These are phyloP conservation scores for Leptodactylus fallax DNA, from an alignment of 2,797 vertebrate genomes.

Conservation along the genomic window DNA sequence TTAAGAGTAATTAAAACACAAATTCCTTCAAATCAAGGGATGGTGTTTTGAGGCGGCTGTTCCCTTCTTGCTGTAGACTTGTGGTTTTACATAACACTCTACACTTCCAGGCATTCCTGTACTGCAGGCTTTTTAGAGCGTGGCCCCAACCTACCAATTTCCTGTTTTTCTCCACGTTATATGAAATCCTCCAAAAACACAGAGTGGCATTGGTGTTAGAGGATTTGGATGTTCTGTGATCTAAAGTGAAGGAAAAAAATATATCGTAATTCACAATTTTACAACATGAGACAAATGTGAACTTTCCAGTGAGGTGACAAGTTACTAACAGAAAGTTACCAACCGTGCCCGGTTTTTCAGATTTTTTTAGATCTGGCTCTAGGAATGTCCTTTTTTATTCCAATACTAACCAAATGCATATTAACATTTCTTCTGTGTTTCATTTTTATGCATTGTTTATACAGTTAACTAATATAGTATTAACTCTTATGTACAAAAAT, in stretches of 20 bases:
- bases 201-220: conserved; percentile 25
- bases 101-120: conserved; percentile 59
- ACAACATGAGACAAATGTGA: background rate
- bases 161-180: conserved; percentile 61
- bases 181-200: conserved; percentile 46
- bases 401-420: background rate
- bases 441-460: no score
- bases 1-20: conserved; percentile 55
- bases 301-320: conserved; percentile 20
- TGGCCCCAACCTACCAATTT: conserved; percentile 57
- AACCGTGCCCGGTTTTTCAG: background rate
- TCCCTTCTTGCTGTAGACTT: conserved; percentile 65
- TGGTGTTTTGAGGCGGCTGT: conserved; percentile 62
- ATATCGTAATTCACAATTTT: background rate
- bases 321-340: background rate
- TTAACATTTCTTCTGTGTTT: background rate
- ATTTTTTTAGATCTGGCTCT: background rate
- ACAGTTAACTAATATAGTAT: background rate
- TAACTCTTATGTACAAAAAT: background rate
- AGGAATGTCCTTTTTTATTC: background rate
- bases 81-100: conserved; percentile 55
- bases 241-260: background rate
- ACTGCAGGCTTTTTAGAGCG: conserved; percentile 44
- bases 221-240: conserved; percentile 41
- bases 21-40: conserved; percentile 43